Base-by-base conservation (phyloP, 2,113 vertebrate genomes). In the Scalopus aquaticus region DNA sequence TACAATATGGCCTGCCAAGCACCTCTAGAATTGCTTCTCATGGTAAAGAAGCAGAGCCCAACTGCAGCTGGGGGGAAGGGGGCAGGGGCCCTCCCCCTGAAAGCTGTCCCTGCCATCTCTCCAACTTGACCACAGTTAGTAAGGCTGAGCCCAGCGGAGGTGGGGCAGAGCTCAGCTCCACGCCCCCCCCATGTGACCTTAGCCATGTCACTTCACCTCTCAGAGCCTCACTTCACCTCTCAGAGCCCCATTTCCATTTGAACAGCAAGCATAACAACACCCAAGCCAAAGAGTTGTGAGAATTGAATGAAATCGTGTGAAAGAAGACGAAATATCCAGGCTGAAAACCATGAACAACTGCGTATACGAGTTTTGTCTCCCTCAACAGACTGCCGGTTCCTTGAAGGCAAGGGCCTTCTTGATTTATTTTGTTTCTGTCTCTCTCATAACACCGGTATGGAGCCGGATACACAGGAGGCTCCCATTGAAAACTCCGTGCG, bases 311-410 rank as follows among this genome's bases (percentile, higher is more conserved):
- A 91, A 70, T 56, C 6, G 5, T 58, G 72, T 64, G 72, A 92
- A 95, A 82, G 78, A 1, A 56, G 67, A 84, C 2, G 24, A 42
- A 22, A 8, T 12, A 54, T 69, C 54, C 91, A 79, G 64, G 82
- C 56, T 39, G 70, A 81, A 92, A 90, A 46, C 32, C 56, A 30
- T 20, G 80, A 90, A 35, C 88, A 84, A 6, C 37, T 78, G 22
- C 77, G 74, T 58, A 46, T 64, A 54, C 30, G 49, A 51, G 39
- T 81, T 56, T 83, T 16, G 9, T 65, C 82, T 95, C 92, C 76
- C 81, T 58, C 65, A 89, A 88, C 79, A 91, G 69, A 74, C 46
- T 90, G 88, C 65, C 20, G 72, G 60, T 90, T 96, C 96, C 81
- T 93, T 74, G 88, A 92, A 92, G 73, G 82, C n/a, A 0, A 78